Conservation (phyloP, 2,888 invertebrate genomes). For the Schrankia costaestrigalis region DNA sequence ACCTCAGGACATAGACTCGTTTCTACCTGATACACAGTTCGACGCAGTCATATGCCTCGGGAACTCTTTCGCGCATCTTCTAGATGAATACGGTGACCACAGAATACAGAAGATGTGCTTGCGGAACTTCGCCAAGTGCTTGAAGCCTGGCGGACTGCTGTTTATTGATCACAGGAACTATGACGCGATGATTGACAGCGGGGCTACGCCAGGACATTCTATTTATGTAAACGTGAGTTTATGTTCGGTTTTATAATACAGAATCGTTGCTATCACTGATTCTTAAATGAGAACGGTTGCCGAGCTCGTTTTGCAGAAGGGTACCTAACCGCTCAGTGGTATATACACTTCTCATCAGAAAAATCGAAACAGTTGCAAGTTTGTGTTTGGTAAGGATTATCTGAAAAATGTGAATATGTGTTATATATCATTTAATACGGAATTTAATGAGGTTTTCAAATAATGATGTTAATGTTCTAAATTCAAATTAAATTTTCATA, state of each 20-base stretch:
- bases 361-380: no score
- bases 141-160: conserved; percentile 91
- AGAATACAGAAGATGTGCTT: conserved; percentile 89
- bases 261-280: no score
- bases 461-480: no score
- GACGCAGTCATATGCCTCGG: conserved; percentile 95
- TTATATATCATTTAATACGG: no score
- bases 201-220: conserved; percentile 89
- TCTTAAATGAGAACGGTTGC: no score
- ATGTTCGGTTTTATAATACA: background rate
- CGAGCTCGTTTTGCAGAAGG: no score
- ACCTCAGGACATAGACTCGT: conserved; percentile 84
- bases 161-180: conserved; percentile 95
- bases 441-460: no score
- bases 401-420: no score
- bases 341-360: no score
- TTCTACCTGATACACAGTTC: conserved; percentile 84
- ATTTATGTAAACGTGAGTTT: conserved; percentile 93
- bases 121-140: conserved; percentile 88
- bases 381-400: no score
- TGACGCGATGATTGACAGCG: conserved; percentile 88
- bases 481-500: no score
- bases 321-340: no score
- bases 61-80: conserved; percentile 94
- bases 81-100: conserved; percentile 90